Evolutionary conservation across 2,888 invertebrate genomes (phyloP).

Genomic region (Gymnosoma rotundatum): DNA sequence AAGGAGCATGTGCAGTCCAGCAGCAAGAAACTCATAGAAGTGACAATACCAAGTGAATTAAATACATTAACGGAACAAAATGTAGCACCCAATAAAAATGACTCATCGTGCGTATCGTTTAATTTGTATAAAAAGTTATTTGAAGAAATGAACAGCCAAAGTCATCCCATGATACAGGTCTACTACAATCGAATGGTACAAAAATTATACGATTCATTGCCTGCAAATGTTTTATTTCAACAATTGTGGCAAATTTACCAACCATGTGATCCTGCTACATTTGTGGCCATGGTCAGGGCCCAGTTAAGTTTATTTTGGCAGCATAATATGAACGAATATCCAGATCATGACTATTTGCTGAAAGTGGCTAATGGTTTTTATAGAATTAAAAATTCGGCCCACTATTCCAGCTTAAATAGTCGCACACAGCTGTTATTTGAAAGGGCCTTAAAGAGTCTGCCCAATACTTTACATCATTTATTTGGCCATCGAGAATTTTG

Average conservation of each 20-base stretch:
- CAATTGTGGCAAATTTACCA: constrained; percentile 56
- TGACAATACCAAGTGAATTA: not conserved
- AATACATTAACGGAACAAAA: constrained; percentile 6
- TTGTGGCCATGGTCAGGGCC: constrained; percentile 54
- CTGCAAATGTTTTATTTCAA: constrained; percentile 35
- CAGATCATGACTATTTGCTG: constrained; percentile 52
- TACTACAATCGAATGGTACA: constrained; percentile 57
- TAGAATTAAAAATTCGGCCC: constrained; percentile 48
- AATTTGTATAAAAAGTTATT: constrained; percentile 57
- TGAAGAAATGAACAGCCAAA: constrained; percentile 62
- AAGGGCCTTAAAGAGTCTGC: constrained; percentile 47
- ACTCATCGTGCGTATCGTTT: constrained; percentile 30
- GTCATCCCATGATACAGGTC: constrained; percentile 55
- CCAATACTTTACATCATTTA: constrained; percentile 49
- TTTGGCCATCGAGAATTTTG: constrained; percentile 56
- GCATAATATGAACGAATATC: constrained; percentile 62
- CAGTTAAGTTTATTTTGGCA: constrained; percentile 59
- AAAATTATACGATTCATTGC: constrained; percentile 40
- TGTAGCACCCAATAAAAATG: not conserved
- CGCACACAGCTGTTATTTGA: constrained; percentile 42
- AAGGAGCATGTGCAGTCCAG: constrained; percentile 19
- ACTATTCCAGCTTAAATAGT: constrained; percentile 19
- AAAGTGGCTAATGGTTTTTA: constrained; percentile 60
- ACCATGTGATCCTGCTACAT: constrained; percentile 44
- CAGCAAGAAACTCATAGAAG: not conserved